Conservation (phyloP, 2,888 invertebrate species). For the Empis livida region DNA sequence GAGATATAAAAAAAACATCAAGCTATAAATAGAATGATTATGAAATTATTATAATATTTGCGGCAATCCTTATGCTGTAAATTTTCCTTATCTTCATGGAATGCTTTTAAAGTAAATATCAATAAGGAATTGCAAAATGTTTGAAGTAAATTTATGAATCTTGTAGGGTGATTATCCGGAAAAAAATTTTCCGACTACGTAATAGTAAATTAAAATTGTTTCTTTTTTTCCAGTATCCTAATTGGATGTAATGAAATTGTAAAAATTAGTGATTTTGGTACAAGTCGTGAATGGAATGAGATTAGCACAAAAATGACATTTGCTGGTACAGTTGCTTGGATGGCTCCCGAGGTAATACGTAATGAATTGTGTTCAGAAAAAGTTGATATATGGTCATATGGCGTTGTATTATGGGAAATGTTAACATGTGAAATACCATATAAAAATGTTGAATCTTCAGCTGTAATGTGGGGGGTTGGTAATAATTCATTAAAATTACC, state of each 20-base stretch:
- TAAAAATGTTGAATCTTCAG: conserved; percentile 87
- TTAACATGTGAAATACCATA: conserved; percentile 89
- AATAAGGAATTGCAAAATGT: no score
- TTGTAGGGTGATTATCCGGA: no score
- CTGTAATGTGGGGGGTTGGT: conserved; percentile 97
- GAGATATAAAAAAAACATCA: no score
- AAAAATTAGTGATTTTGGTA: conserved; percentile 98
- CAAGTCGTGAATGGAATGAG: conserved; percentile 87
- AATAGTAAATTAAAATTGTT: no score
- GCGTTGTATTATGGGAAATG: conserved; percentile 96
- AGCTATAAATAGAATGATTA: no score
- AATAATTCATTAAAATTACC: conserved; percentile 84
- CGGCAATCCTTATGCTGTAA: no score
- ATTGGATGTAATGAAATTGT: conserved; percentile 68
- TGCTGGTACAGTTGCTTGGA: conserved; percentile 98
- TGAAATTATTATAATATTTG: no score
- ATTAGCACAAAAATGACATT: conserved; percentile 95
- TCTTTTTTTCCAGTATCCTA: conserved; percentile 51
- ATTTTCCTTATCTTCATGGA: no score
- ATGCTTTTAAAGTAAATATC: no score
- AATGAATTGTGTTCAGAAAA: conserved; percentile 95
- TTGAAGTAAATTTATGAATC: no score
- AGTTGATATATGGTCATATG: conserved; percentile 98
- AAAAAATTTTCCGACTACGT: no score
- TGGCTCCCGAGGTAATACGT: conserved; percentile 97